These are phyloP conservation scores for Perognathus longimembris DNA, from an alignment of 2,113 vertebrate genomes.

Conservation along the genomic window DNA sequence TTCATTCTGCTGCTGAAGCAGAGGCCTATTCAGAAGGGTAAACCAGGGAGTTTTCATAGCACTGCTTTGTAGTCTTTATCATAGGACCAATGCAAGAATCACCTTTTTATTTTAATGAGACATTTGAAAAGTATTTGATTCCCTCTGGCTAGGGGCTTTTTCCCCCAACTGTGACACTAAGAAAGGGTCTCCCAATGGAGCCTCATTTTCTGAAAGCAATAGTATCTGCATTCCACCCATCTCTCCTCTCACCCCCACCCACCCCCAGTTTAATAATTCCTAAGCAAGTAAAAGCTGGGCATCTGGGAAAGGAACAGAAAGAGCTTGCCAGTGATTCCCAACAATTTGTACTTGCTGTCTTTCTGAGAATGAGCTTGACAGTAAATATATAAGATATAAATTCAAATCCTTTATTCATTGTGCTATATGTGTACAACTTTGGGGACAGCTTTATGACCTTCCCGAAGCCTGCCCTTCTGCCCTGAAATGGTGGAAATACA, in stretches of 20 bases:
- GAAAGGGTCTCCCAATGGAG: conserved; percentile 71
- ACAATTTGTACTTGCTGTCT: background rate
- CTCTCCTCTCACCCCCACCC: background rate
- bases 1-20: conserved; percentile 77
- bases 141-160: conserved; percentile 78
- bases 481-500: background rate
- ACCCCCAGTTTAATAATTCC: conserved; percentile 74
- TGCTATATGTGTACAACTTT: background rate
- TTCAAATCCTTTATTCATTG: conserved; percentile 40
- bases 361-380: background rate
- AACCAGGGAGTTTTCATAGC: conserved; percentile 82
- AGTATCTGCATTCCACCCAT: conserved; percentile 71
- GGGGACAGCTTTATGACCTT: background rate
- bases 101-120: conserved; percentile 86
- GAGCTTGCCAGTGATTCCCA: background rate
- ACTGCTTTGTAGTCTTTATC: conserved; percentile 84
- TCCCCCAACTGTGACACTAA: conserved; percentile 73
- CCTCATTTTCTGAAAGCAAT: conserved; percentile 80
- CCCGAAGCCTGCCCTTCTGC: background rate
- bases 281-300: conserved; percentile 49
- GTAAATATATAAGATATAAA: background rate
- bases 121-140: conserved; percentile 85
- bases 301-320: conserved; percentile 49
- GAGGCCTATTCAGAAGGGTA: conserved; percentile 81
- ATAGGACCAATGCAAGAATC: conserved; percentile 79